phyloP scores from a whole-genome alignment of 1,140 invertebrate species.

The Caenorhabditis brenneri region DNA sequence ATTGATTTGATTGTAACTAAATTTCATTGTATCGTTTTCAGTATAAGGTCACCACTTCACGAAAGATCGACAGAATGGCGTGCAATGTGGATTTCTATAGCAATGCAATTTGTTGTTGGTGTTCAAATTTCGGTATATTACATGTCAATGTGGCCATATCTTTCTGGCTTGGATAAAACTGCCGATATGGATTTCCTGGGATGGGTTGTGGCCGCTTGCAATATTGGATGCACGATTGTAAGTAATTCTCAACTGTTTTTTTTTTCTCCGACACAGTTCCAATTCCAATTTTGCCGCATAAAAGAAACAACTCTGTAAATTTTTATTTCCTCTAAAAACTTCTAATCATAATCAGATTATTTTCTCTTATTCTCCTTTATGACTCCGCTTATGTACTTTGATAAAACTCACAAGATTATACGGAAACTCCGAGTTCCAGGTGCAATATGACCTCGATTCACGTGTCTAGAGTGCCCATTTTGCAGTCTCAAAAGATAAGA shows the following conservation, averaged over 20 bases:
- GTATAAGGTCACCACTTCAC: background rate
- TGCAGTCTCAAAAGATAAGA: background rate
- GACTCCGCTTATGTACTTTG: background rate
- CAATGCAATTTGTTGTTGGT: slow-evolving; percentile 45
- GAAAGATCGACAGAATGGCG: slow-evolving; percentile 31
- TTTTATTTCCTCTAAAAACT: background rate
- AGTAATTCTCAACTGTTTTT: too few species aligned
- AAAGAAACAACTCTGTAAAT: too few species aligned
- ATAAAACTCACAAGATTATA: background rate
- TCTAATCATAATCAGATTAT: background rate
- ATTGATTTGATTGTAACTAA: background rate
- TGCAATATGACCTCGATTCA: background rate
- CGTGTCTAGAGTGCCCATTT: background rate
- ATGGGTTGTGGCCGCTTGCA: slow-evolving; percentile 53
- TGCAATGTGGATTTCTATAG: slow-evolving; percentile 36
- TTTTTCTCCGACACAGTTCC: too few species aligned
- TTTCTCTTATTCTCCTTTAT: background rate
- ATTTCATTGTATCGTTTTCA: background rate
- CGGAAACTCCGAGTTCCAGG: background rate
- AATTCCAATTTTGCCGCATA: too few species aligned
- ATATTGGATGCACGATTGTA: slow-evolving; percentile 39
- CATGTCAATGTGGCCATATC: slow-evolving; percentile 57
- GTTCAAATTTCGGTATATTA: slow-evolving; percentile 55
- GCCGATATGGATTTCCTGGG: slow-evolving; percentile 56
- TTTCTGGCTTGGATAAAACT: slow-evolving; percentile 48